Percentiles rank a stretch among this genome's conserved stretches.
These are phyloP conservation scores for Eupithecia subumbrata DNA, from an alignment of 2,888 invertebrate genomes.

Conservation along the genomic window DNA sequence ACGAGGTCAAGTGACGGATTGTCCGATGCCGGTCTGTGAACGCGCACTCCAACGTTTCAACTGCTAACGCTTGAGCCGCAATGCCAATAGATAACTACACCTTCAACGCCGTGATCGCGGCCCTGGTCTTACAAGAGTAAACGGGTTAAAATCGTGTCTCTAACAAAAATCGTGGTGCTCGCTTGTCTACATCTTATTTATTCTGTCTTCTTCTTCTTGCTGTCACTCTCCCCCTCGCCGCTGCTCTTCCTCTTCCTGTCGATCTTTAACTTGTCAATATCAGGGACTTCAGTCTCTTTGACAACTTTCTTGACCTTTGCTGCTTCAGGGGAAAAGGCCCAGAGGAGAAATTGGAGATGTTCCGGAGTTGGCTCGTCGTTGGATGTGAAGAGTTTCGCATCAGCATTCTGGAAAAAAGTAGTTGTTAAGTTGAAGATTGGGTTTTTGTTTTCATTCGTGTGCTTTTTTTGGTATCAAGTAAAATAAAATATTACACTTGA, in stretches of 20 bases:
- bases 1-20: too few relatives aligned
- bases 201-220: conserved; percentile 67
- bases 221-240: conserved; percentile 60
- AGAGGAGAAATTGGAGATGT: conserved; percentile 87
- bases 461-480: too few relatives aligned
- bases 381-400: conserved; percentile 85
- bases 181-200: conserved; percentile 5
- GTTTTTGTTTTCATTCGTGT: too few relatives aligned
- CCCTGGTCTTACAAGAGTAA: too few relatives aligned
- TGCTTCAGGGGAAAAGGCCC: conserved; percentile 90
- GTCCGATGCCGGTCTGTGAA: too few relatives aligned
- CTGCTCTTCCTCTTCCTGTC: conserved; percentile 52
- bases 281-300: conserved; percentile 55
- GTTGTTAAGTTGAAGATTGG: not conserved
- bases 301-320: conserved; percentile 85
- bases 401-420: conserved; percentile 82
- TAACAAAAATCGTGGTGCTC: too few relatives aligned
- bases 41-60: too few relatives aligned
- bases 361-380: conserved; percentile 87
- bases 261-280: conserved; percentile 34
- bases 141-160: too few relatives aligned
- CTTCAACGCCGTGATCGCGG: too few relatives aligned
- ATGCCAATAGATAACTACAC: too few relatives aligned
- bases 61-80: too few relatives aligned
- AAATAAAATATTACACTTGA: too few relatives aligned